These are phyloP conservation scores for Molossus alvarezi DNA, from an alignment of 2,797 vertebrate genomes.

Conservation along the genomic window DNA sequence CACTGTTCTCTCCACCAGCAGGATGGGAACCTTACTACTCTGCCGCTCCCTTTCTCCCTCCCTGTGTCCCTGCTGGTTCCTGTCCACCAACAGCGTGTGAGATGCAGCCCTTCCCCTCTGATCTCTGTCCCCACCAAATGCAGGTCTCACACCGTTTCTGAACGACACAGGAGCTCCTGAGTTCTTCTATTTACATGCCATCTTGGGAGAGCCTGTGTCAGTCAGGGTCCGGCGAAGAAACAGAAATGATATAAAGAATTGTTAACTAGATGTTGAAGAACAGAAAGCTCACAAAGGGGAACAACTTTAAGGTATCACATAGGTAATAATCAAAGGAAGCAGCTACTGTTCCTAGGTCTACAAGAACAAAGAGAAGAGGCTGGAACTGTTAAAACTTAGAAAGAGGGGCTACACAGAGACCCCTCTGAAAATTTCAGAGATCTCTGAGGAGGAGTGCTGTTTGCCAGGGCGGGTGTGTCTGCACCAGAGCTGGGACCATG, in stretches of 20 bases:
- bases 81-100: background rate
- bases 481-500: background rate
- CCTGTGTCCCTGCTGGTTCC: background rate
- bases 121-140: background rate
- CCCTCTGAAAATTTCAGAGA: background rate
- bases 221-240: constrained; percentile 30
- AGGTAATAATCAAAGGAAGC: background rate
- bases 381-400: background rate
- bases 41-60: background rate
- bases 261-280: background rate
- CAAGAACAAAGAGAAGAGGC: background rate
- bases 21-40: background rate
- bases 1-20: background rate
- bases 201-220: background rate
- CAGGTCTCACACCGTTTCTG: background rate
- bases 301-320: background rate
- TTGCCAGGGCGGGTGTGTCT: background rate
- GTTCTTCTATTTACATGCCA: background rate
- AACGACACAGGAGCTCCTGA: background rate
- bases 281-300: background rate
- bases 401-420: background rate
- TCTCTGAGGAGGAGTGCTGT: background rate
- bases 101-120: background rate
- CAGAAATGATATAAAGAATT: background rate
- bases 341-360: background rate